These are phyloP conservation scores for Hestina assimilis DNA, from an alignment of 1,140 invertebrate species.

Conservation along the genomic window DNA sequence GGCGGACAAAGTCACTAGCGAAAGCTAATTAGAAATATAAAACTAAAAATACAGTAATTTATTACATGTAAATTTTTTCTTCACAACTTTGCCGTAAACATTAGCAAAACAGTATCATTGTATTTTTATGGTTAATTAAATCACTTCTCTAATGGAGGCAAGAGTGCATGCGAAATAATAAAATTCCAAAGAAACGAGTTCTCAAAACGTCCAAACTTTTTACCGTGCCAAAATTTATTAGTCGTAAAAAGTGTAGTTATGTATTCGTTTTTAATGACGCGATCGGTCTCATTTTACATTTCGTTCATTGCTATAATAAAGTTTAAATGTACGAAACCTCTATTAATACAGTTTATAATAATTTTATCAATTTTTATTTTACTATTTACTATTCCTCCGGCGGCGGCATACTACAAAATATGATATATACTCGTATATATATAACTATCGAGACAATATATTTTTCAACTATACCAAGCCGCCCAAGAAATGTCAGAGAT, in stretches of 20 bases:
- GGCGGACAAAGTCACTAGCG: not conserved
- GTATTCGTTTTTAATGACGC: constrained; percentile 55
- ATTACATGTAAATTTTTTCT: not conserved
- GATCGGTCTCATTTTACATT: constrained; percentile 54
- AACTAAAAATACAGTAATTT: not conserved
- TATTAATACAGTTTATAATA: not conserved
- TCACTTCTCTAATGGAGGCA: constrained; percentile 42
- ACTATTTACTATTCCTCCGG: too few relatives aligned
- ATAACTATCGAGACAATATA: too few relatives aligned
- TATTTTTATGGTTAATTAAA: constrained; percentile 60
- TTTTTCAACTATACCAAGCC: too few relatives aligned
- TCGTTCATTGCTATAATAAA: constrained; percentile 42
- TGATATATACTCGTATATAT: too few relatives aligned
- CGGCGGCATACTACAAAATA: too few relatives aligned
- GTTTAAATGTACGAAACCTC: not conserved
- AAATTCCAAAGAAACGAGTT: constrained; percentile 53
- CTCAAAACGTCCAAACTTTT: constrained; percentile 55
- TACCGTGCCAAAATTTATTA: constrained; percentile 62
- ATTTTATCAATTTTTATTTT: too few relatives aligned
- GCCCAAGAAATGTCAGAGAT: too few relatives aligned
- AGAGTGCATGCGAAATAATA: constrained; percentile 49
- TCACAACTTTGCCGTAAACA: constrained; percentile 13
- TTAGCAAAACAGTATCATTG: constrained; percentile 17
- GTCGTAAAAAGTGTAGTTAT: constrained; percentile 53
- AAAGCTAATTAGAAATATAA: not conserved